Conservation (phyloP, 2,113 vertebrate genomes). For the Calyptommatus sinebrachiatus region DNA sequence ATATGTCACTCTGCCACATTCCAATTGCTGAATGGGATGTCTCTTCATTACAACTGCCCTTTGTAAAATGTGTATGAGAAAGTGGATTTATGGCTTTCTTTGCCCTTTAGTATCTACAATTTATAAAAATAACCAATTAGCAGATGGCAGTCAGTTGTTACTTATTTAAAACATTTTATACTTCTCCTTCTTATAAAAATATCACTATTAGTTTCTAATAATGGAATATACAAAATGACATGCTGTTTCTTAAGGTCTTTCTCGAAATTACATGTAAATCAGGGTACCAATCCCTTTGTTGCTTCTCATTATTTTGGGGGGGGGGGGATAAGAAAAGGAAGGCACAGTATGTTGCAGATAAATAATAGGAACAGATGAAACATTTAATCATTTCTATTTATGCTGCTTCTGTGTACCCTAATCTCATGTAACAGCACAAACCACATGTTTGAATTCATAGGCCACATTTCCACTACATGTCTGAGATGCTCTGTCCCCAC, state of each 20-base stretch:
- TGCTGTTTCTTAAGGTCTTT: too few species aligned
- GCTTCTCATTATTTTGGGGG: neutral
- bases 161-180: too few species aligned
- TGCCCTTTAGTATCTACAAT: too few species aligned
- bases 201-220: too few species aligned
- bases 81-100: neutral
- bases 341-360: neutral
- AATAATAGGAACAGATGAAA: neutral
- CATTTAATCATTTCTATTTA: neutral
- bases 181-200: too few species aligned
- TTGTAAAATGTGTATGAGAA: slow-evolving; percentile 11
- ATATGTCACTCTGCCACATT: slow-evolving; percentile 9
- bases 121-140: too few species aligned
- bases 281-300: neutral
- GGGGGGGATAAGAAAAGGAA: neutral
- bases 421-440: neutral
- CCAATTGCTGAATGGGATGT: slow-evolving; percentile 1
- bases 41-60: slow-evolving; percentile 1
- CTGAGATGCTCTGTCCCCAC: neutral
- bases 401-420: neutral
- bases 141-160: too few species aligned
- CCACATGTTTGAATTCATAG: neutral
- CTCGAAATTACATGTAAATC: neutral
- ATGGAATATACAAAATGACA: too few species aligned
- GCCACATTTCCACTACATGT: neutral